Evolutionary conservation across 1,140 invertebrate genomes (phyloP).

Genomic region (Drosophila rhopaloa): DNA sequence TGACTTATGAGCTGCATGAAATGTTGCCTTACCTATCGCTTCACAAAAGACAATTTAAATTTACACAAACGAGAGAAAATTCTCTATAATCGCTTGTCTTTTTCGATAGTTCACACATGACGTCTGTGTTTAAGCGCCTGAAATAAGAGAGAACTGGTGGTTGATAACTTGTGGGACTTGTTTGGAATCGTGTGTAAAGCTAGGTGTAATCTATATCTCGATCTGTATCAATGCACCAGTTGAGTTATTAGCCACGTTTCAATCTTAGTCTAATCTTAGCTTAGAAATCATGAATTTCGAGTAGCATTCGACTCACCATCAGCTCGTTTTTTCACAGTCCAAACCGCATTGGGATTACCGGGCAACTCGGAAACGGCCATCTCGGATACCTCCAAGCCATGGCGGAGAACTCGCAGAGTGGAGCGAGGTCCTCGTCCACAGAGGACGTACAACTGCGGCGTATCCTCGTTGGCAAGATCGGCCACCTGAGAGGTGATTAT

Average conservation of each 20-base stretch:
- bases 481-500: conserved; percentile 92
- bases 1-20: conserved; percentile 69
- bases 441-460: conserved; percentile 98
- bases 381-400: conserved; percentile 99
- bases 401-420: conserved; percentile 95
- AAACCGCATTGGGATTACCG: conserved; percentile 99
- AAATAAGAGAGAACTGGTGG: conserved; percentile 89
- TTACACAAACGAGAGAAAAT: conserved; percentile 54
- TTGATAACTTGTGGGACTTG: conserved; percentile 86
- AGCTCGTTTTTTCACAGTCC: conserved; percentile 98
- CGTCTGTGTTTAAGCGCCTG: conserved; percentile 85
- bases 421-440: conserved; percentile 98
- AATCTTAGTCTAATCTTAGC: conserved; percentile 51
- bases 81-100: conserved; percentile 57
- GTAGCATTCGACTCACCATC: conserved; percentile 86
- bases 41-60: conserved; percentile 76
- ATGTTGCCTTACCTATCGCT: conserved; percentile 84
- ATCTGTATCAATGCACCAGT: conserved; percentile 81
- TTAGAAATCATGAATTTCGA: background rate
- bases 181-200: conserved; percentile 63
- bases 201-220: conserved; percentile 61
- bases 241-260: conserved; percentile 60
- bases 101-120: conserved; percentile 70
- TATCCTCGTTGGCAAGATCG: conserved; percentile 98
- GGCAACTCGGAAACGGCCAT: conserved; percentile 99